phyloP scores from a whole-genome alignment of 2,113 vertebrate genomes.

The Menidia beryllina region DNA sequence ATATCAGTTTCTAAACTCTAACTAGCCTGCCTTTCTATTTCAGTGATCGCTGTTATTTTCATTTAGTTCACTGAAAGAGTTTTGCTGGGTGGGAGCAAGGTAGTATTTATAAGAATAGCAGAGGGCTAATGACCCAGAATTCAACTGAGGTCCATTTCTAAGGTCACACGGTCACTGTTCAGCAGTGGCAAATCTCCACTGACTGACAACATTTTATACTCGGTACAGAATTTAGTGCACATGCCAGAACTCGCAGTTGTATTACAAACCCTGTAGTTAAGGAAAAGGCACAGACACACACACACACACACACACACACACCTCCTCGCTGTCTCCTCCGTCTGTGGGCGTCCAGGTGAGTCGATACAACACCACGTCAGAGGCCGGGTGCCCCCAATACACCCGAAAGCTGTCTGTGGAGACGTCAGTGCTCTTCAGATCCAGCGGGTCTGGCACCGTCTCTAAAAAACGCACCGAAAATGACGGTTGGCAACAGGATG shows the following conservation, averaged over 20 bases:
- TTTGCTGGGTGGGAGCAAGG: too few species aligned
- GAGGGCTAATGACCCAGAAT: too few species aligned
- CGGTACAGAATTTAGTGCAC: too few species aligned
- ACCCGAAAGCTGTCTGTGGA: slow-evolving; percentile 87
- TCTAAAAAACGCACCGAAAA: slow-evolving; percentile 71
- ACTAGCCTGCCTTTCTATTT: neutral
- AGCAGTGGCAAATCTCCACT: too few species aligned
- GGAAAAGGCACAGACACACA: neutral
- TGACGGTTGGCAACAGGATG: neutral
- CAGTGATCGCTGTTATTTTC: too few species aligned
- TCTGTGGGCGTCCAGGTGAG: slow-evolving; percentile 88
- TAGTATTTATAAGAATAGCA: too few species aligned
- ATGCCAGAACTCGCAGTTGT: too few species aligned
- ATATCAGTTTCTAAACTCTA: neutral
- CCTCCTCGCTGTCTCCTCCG: slow-evolving; percentile 86
- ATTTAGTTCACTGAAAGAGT: too few species aligned
- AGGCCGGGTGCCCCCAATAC: slow-evolving; percentile 87
- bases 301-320: slow-evolving; percentile 77
- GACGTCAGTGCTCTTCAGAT: slow-evolving; percentile 85
- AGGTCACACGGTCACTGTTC: neutral
- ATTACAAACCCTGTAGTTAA: neutral
- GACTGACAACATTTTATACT: too few species aligned
- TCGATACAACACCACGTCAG: slow-evolving; percentile 87
- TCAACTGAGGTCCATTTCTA: neutral
- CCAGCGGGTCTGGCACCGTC: slow-evolving; percentile 84